Evolutionary conservation across 92 coral and sea anemone species (phyloP), one percentile per base, ranked within the genome.

Genomic region (Palythoa grandis): DNA sequence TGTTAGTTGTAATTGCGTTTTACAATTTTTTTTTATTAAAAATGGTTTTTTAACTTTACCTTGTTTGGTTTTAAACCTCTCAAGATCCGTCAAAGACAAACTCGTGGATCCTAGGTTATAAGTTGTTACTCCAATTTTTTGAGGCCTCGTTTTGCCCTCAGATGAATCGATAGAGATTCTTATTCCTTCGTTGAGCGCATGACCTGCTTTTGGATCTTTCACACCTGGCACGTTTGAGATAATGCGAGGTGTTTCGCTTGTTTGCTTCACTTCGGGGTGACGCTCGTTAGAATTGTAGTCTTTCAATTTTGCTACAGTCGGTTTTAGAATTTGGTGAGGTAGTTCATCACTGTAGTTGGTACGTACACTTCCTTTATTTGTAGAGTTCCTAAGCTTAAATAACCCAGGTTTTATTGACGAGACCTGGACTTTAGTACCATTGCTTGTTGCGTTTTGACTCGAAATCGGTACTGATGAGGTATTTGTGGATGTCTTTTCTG

Each of bases 41-140:
- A 17, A 15, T 38, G 17, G 20, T 15, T 35, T 15, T 47, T 22
- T 5, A 43, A 76, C 29, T 25, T 22, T 53, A 76, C 80, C 80
- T 76, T 76, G 80, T 25, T 76, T 53, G 65, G 23, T 76, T 25
- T 37, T 39, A 53, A 53, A 38, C 12, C 22, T 38, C 61, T 76
- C 47, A 4, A 56, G 19, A 48, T 66, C 80, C 0, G 12, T 22
- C 19, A 76, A 29, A 1, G 80, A 76, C n/a, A 76, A 50, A 7
- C 40, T 23, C n/a, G 80, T 76, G 10, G 40, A 8, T 13, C 67
- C 80, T 17, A 15, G 39, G 48, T 24, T 25, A 24, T 22, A 48
- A 19, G 80, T 76, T 56, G 80, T 76, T 6, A 76, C 11, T 14
- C 80, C 80, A 53, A 76, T 76, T 9, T 39, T 4, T 13, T 76